Percentiles rank a stretch among this genome's conserved stretches.
phyloP scores from a whole-genome alignment of 2,797 vertebrate species.

The Siniperca scherzeri region DNA sequence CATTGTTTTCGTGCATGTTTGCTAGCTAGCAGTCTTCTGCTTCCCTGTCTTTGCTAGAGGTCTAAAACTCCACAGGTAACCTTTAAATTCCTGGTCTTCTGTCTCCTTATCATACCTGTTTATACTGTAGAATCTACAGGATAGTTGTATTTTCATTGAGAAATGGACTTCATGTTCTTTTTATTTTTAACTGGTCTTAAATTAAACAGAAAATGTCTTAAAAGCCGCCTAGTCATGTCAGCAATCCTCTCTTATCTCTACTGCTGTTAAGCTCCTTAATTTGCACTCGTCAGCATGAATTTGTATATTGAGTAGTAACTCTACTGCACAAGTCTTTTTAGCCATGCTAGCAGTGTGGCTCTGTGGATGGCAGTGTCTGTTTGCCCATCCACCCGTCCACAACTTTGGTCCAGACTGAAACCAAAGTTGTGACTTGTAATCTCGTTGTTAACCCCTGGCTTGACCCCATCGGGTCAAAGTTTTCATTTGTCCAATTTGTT shows the following conservation, averaged over 20 bases:
- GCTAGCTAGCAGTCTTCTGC: background rate
- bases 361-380: background rate
- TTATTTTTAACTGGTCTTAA: too few species aligned
- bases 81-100: too few species aligned
- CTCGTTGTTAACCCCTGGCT: background rate
- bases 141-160: too few species aligned
- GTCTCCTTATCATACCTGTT: background rate
- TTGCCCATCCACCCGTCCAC: background rate
- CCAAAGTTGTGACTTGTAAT: too few species aligned
- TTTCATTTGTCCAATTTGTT: background rate
- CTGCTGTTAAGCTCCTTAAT: background rate
- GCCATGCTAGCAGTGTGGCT: background rate
- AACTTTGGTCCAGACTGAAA: too few species aligned
- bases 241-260: background rate
- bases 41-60: background rate
- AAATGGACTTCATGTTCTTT: too few species aligned
- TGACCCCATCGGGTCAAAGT: background rate
- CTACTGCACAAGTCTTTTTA: too few species aligned
- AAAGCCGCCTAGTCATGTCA: background rate
- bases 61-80: too few species aligned
- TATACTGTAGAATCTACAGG: background rate
- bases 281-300: slow-evolving; percentile 14
- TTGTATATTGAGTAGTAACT: background rate
- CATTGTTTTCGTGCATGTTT: background rate
- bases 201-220: too few species aligned